Evolutionary conservation across 2,888 invertebrate species (phyloP).

Genomic region (Pristionchus maxplancki): DNA sequence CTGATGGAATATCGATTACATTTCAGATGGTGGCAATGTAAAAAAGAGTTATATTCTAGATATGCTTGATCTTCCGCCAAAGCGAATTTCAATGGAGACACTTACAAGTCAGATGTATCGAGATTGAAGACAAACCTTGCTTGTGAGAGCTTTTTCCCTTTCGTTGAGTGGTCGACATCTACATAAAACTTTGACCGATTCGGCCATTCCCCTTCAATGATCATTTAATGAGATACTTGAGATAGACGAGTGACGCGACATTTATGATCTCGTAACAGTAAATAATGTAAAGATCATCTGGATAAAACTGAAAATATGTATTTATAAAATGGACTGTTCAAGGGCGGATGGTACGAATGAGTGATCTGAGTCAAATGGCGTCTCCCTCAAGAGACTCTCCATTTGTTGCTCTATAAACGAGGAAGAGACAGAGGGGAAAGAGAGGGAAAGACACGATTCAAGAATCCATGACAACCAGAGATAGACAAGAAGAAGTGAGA

Average conservation of each 20-base stretch:
- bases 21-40: neutral
- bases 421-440: conserved; percentile 42
- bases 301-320: neutral
- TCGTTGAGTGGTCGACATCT: conserved; percentile 90
- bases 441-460: conserved; percentile 30
- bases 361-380: neutral
- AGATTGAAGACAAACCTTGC: conserved; percentile 80
- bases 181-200: conserved; percentile 86
- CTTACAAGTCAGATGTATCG: conserved; percentile 21
- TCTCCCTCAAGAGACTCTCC: neutral
- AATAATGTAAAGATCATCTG: neutral
- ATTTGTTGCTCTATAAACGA: conserved; percentile 40
- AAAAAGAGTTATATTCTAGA: neutral
- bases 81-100: neutral
- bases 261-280: neutral
- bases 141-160: conserved; percentile 85
- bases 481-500: conserved; percentile 25
- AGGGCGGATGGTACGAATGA: neutral
- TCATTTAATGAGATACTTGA: neutral
- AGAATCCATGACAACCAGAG: conserved; percentile 40
- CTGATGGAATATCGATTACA: neutral
- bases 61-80: neutral
- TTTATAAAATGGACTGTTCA: too few relatives aligned
- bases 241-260: neutral
- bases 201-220: conserved; percentile 63